These are phyloP conservation scores for Drosophila lacertosa DNA, from an alignment of 1,140 invertebrate species.

Conservation along the genomic window DNA sequence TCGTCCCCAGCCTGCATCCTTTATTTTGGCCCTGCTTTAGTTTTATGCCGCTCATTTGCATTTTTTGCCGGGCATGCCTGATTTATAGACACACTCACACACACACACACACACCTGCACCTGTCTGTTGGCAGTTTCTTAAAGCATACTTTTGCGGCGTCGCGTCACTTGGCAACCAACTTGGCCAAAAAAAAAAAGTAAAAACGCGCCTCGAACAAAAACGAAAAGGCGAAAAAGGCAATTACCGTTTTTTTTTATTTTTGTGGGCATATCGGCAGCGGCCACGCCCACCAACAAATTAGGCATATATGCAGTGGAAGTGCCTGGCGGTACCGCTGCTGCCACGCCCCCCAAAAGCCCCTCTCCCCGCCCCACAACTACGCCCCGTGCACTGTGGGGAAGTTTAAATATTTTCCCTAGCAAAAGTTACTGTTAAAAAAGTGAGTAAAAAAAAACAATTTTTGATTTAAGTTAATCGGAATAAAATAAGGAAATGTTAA, in stretches of 20 bases:
- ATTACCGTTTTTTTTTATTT: no score
- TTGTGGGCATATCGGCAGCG: conserved; percentile 19
- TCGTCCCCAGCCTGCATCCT: neutral
- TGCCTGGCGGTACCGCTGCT: conserved; percentile 58
- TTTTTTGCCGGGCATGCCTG: conserved; percentile 57
- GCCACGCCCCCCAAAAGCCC: conserved; percentile 18
- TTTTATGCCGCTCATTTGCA: conserved; percentile 75
- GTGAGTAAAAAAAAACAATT: no score
- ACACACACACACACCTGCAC: conserved; percentile 7
- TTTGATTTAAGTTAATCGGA: no score
- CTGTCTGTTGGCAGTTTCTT: conserved; percentile 30
- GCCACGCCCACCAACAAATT: conserved; percentile 54
- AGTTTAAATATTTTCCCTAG: no score
- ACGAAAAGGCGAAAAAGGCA: conserved; percentile 5
- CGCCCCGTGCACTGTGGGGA: no score
- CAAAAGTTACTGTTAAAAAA: no score
- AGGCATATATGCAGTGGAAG: conserved; percentile 47
- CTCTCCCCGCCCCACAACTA: neutral
- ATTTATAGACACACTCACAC: conserved; percentile 57
- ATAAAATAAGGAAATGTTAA: no score
- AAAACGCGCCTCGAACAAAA: conserved; percentile 47
- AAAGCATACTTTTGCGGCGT: conserved; percentile 27
- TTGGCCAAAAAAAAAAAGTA: no score
- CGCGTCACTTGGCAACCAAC: conserved; percentile 39
- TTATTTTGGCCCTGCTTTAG: conserved; percentile 17